Evolutionary conservation across 2,797 vertebrate species (phyloP).

Genomic region (Bovichtus variegatus): DNA sequence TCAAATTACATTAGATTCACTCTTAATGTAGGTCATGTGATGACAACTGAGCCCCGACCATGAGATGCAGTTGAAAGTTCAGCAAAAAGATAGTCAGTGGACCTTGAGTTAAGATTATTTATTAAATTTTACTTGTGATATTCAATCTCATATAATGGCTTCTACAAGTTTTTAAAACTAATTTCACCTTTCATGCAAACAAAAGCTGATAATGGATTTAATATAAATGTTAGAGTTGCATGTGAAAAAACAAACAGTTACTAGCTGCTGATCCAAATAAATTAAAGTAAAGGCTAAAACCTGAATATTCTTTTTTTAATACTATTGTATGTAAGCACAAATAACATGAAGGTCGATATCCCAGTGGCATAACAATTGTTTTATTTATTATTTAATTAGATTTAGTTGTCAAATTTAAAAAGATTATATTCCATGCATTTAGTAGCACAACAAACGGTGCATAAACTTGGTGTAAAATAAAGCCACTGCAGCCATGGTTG

Average conservation of each 20-base stretch:
- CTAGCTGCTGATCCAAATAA: neutral
- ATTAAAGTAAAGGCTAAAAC: neutral
- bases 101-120: neutral
- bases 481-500: constrained; percentile 27
- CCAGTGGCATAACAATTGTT: neutral
- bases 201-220: neutral
- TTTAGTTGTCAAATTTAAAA: neutral
- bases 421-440: neutral
- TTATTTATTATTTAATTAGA: neutral
- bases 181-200: neutral
- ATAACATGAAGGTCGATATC: neutral
- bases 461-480: constrained; percentile 15
- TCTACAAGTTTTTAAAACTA: neutral
- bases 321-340: neutral
- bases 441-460: neutral
- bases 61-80: no score
- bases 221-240: neutral
- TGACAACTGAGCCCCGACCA: neutral
- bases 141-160: neutral
- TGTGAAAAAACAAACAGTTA: neutral
- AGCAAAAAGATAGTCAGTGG: neutral
- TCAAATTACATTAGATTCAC: neutral
- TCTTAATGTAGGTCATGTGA: neutral
- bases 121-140: neutral
- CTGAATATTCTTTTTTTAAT: neutral